Evolutionary conservation across 1,140 invertebrate species (phyloP).

Genomic region (Diorhabda sublineata): DNA sequence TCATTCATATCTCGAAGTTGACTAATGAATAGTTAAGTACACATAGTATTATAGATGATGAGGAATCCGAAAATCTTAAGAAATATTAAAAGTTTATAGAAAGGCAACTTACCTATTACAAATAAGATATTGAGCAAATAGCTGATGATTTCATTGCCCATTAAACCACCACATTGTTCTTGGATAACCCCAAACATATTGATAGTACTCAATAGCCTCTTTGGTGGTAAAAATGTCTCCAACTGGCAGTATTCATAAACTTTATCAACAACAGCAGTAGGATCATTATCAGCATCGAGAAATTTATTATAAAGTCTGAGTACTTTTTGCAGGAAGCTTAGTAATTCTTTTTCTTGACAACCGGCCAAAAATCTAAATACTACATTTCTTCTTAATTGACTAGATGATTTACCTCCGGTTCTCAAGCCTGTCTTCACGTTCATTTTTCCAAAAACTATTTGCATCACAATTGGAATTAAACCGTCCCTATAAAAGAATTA

Average conservation of each 20-base stretch:
- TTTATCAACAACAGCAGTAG: conserved; percentile 47
- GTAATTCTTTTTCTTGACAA: conserved; percentile 71
- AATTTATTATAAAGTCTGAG: conserved; percentile 70
- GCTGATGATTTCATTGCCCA: conserved; percentile 62
- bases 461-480: conserved; percentile 76
- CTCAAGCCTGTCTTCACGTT: conserved; percentile 65
- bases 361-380: conserved; percentile 83
- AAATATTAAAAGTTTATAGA: no score
- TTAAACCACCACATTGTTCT: conserved; percentile 78
- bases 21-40: no score
- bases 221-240: conserved; percentile 62
- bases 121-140: conserved; percentile 70
- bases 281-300: conserved; percentile 50
- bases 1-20: no score
- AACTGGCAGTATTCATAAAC: conserved; percentile 54
- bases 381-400: conserved; percentile 65
- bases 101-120: conserved; percentile 28
- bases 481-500: conserved; percentile 51
- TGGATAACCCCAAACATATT: conserved; percentile 75
- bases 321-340: conserved; percentile 76
- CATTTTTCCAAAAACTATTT: conserved; percentile 90
- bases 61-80: no score
- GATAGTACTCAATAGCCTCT: conserved; percentile 68
- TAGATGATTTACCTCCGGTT: conserved; percentile 67
- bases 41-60: no score